Conservation (phyloP, 1,140 invertebrate genomes). For the Drosophila sproati region DNA sequence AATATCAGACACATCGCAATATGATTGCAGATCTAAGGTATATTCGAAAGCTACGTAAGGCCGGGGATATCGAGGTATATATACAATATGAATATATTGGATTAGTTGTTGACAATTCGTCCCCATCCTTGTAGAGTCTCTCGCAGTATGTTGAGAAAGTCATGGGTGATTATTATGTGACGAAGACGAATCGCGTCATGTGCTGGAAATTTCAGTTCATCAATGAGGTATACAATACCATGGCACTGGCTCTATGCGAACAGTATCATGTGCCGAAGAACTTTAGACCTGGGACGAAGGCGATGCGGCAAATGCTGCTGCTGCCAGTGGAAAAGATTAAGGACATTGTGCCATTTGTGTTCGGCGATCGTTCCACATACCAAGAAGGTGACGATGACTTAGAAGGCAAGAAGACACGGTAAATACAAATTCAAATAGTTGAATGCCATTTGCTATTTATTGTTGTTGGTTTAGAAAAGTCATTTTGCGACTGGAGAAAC, state of each 20-base stretch:
- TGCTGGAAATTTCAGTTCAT: conserved; percentile 82
- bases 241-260: conserved; percentile 65
- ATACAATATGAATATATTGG: background rate
- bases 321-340: conserved; percentile 57
- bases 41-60: conserved; percentile 52
- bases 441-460: background rate
- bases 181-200: conserved; percentile 76
- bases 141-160: conserved; percentile 65
- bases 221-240: conserved; percentile 76
- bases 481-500: conserved; percentile 52
- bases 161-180: conserved; percentile 76
- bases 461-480: conserved; percentile 19
- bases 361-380: conserved; percentile 74
- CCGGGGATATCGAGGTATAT: conserved; percentile 27
- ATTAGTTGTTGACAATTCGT: background rate
- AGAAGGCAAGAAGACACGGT: conserved; percentile 36
- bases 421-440: background rate
- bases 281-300: background rate
- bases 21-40: conserved; percentile 63
- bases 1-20: conserved; percentile 78
- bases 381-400: conserved; percentile 51
- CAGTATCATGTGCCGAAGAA: conserved; percentile 46
- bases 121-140: background rate
- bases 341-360: conserved; percentile 61
- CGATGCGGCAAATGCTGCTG: conserved; percentile 40